Conservation (phyloP, 2,888 invertebrate species). For the Tuberolachnus salignus region DNA sequence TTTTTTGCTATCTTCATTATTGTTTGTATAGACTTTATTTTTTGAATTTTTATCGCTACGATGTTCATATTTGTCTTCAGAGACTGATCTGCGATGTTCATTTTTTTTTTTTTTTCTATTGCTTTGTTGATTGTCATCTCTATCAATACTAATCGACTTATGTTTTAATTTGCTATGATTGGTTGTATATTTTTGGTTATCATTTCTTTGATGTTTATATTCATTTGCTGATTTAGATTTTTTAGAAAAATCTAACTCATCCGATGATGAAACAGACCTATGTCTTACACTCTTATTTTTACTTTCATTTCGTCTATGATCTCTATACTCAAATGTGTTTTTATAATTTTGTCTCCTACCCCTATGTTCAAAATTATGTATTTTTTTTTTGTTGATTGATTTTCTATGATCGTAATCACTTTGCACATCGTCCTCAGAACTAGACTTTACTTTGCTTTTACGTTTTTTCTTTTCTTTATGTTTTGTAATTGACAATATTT, state of each 20-base stretch:
- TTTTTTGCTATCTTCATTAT: slow-evolving; percentile 17
- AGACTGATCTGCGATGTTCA: slow-evolving; percentile 16
- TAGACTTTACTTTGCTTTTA: not conserved
- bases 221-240: slow-evolving; percentile 13
- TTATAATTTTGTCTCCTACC: slow-evolving; percentile 24
- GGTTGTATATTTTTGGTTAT: slow-evolving; percentile 10
- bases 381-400: slow-evolving; percentile 6
- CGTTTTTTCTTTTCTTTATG: slow-evolving; percentile 37
- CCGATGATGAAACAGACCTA: slow-evolving; percentile 18
- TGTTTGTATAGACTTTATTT: slow-evolving; percentile 51
- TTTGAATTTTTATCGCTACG: slow-evolving; percentile 20
- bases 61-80: slow-evolving; percentile 15
- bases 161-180: slow-evolving; percentile 10
- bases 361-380: not conserved
- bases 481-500: slow-evolving; percentile 51
- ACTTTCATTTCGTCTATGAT: not conserved
- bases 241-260: slow-evolving; percentile 2
- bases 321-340: slow-evolving; percentile 14
- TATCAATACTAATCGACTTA: slow-evolving; percentile 20
- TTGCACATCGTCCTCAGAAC: slow-evolving; percentile 15
- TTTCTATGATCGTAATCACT: not conserved
- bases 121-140: not conserved
- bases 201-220: slow-evolving; percentile 16
- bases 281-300: slow-evolving; percentile 28
- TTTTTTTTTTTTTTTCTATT: slow-evolving; percentile 15